These are phyloP conservation scores for Decapterus maruadsi DNA, from an alignment of 2,797 vertebrate species.

Conservation along the genomic window DNA sequence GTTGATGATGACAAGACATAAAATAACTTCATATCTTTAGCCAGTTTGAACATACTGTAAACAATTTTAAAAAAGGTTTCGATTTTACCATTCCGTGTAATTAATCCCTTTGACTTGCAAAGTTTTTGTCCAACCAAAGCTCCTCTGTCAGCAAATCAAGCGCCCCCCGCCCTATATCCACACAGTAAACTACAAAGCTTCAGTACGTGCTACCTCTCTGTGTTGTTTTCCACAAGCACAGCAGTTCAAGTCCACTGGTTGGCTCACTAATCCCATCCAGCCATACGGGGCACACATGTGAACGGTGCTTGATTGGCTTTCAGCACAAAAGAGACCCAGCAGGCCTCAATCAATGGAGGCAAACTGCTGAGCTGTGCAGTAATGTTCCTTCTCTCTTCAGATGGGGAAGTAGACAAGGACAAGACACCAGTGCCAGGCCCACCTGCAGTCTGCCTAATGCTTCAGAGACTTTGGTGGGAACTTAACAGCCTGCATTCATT, in stretches of 20 bases:
- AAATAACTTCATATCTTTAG: neutral
- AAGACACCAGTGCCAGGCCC: conserved; percentile 28
- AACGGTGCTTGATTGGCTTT: conserved; percentile 69
- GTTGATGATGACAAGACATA: neutral
- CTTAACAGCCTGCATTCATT: neutral
- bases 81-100: neutral
- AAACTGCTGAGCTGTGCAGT: conserved; percentile 74
- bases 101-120: conserved; percentile 22
- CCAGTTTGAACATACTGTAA: neutral
- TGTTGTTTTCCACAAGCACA: conserved; percentile 57
- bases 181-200: conserved; percentile 46
- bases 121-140: conserved; percentile 19
- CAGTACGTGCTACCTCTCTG: conserved; percentile 13
- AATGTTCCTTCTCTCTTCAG: conserved; percentile 48
- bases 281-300: conserved; percentile 59
- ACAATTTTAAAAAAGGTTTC: conserved; percentile 1
- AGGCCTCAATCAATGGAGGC: conserved; percentile 67
- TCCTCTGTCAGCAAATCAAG: conserved; percentile 29
- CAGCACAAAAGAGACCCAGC: conserved; percentile 68
- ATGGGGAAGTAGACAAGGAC: conserved; percentile 63
- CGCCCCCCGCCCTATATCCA: neutral
- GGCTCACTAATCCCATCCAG: conserved; percentile 63
- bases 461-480: conserved; percentile 4
- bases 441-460: conserved; percentile 28
- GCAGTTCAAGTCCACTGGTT: conserved; percentile 48